Evolutionary conservation across 2,113 vertebrate genomes (phyloP).

Genomic region (Peromyscus leucopus): DNA sequence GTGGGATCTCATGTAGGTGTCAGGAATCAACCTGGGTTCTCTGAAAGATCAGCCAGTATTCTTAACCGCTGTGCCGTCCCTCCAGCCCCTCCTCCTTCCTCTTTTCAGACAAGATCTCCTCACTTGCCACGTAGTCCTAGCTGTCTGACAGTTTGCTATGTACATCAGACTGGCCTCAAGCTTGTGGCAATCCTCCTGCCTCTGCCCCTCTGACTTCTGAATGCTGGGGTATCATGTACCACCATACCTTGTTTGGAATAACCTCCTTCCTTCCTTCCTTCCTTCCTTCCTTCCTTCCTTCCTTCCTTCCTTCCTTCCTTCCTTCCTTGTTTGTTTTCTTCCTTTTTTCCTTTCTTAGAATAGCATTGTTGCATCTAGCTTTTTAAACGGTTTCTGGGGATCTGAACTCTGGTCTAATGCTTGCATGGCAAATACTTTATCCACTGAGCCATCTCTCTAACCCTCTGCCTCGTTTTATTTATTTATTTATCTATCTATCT

Average conservation of each 20-base stretch:
- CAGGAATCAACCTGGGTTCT: not conserved
- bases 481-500: too few species aligned
- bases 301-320: not conserved
- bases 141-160: not conserved
- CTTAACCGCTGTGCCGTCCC: not conserved
- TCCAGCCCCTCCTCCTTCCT: not conserved
- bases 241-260: not conserved
- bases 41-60: not conserved
- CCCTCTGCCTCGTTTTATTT: not conserved
- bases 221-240: not conserved
- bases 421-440: not conserved
- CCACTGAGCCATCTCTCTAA: not conserved
- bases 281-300: not conserved
- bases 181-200: not conserved
- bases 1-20: not conserved
- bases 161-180: not conserved
- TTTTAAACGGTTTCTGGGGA: not conserved
- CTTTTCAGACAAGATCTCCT: not conserved
- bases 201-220: not conserved
- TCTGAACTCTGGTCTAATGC: not conserved
- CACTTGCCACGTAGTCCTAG: not conserved
- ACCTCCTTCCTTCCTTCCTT: not conserved
- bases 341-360: not conserved
- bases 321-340: not conserved
- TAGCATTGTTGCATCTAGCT: not conserved